Base-by-base conservation (phyloP, 2,797 vertebrate species). In the Lagocephalus sceleratus region DNA sequence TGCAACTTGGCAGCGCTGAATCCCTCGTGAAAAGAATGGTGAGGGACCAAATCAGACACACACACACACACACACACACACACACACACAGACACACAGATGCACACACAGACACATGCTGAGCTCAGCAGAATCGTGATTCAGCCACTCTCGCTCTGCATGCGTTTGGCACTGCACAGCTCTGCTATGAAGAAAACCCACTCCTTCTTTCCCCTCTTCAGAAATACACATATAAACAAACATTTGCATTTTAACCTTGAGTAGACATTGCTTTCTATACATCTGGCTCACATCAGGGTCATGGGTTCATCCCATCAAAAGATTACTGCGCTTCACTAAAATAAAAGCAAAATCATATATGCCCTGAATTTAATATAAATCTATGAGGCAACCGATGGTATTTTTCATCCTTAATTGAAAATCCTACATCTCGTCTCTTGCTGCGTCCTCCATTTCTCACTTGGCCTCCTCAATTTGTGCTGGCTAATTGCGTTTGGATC, bases 401-500 rank as follows among this genome's bases (percentile, higher is more conserved):
- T 12, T 19, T 41, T 51, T 59, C 46, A 20, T 51, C 20, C 53
- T 57, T 73, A 79, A 84, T 73, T 77, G 63, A 81, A 82, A 83
- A 66, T 71, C 54, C 57, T 21, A 32, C 29, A 53, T 74, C 46
- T 77, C 66, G 56, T 74, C 46, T 70, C 25, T 60, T 40, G 40
- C 61, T 38, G 61, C 51, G 39, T 41, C 51, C 47, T 35, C 40
- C 22, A 17, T 26, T 62, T 69, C 58, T 60, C 53, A 61, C 55
- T 42, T 51, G 46, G 39, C 57, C 53, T 63, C 60, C 50, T 73
- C 64, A 66, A 74, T 84, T 84, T 74, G 70, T 64, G 56, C 66
- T 38, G 71, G 63, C 61, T 84, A 78, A 83, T 81, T 85, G 71
- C 71, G 60, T 83, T 80, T 68, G 64, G 49, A 77, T 64, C 54